Base-by-base conservation (phyloP, 1,140 invertebrate genomes). In the Pseudomyrmex cubaensis region DNA sequence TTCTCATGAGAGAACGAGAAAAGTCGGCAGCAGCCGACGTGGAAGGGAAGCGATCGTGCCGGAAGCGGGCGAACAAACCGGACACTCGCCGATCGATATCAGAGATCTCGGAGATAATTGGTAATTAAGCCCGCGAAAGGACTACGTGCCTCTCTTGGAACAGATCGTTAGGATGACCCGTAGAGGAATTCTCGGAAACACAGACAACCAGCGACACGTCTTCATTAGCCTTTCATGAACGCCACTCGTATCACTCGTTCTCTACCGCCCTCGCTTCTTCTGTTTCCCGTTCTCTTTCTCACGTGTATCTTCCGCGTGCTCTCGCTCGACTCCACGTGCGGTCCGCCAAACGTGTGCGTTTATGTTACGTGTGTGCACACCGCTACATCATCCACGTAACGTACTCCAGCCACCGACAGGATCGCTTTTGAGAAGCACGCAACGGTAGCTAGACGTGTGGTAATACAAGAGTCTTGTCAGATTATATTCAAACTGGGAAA, bases 191-290 rank as follows among this genome's bases (percentile, higher is more conserved):
- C 91, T 87, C 35, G 84, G 89, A 91, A 93, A 93, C 90, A 92
- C 64, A 87, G 87, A 84, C 35, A 35, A 7, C 90, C 89, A 90
- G 84, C 90, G 92, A 92, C 90, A 90, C 90, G 90, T 94, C 91
- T 94, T 94, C 92, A 93, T 93, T 93, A 94, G 92, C 92, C 91
- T 93, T 94, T 93, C 90, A 94, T 92, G 92, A 93, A 93, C 90
- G 87, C 83, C 88, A 90, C 83, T 85, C 87, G 82, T 83, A 69
- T 84, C 62, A 70, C 77, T 87, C 84, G 75, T 69, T 56, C 50
- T 25, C 52, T 57, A 50, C 74, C 44, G 70, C 20, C 20, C 8
- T 59, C n/a, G 46, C 56, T 13, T 62, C 13, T 56, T 22, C 63
- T 57, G 50, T 84, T 15, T 67, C 73, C 3, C 46, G 22, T 1